These are phyloP conservation scores for Xiphophorus maculatus DNA, from an alignment of 2,113 vertebrate genomes.

Conservation along the genomic window DNA sequence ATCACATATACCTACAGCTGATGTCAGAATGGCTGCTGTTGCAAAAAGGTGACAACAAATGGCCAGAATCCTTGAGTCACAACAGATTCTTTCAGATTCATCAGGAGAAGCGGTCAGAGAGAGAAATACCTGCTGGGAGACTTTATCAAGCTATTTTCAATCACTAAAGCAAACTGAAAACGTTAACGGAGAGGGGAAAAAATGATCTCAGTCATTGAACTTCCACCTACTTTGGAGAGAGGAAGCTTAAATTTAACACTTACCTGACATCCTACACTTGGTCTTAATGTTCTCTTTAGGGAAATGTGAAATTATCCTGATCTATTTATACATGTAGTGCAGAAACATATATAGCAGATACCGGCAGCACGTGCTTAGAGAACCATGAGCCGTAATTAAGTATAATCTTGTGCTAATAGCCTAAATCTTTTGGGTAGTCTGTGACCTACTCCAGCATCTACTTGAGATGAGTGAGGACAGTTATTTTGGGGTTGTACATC, in stretches of 20 bases:
- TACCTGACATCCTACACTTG: conserved; percentile 38
- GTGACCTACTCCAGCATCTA: conserved; percentile 40
- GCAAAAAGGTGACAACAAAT: neutral
- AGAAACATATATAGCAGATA: conserved; percentile 9
- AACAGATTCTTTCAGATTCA: neutral
- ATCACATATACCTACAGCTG: conserved; percentile 5
- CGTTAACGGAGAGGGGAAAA: too few species aligned
- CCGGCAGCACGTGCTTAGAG: conserved; percentile 36
- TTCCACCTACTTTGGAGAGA: conserved; percentile 7
- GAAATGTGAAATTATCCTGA: conserved; percentile 40
- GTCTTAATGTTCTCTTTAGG: conserved; percentile 9
- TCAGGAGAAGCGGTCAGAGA: too few species aligned
- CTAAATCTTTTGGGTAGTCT: conserved; percentile 31
- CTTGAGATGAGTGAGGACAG: neutral
- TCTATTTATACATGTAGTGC: conserved; percentile 45
- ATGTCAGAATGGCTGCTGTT: conserved; percentile 9
- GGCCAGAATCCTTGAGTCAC: neutral
- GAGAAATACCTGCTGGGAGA: too few species aligned
- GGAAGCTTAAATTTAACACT: conserved; percentile 14
- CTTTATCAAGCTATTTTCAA: too few species aligned
- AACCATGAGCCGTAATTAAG: neutral
- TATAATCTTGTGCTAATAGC: conserved; percentile 43
- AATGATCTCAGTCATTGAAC: neutral
- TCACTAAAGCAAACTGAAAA: too few species aligned
- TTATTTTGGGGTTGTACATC: conserved; percentile 17